A percentile compares a stretch with the other conserved stretches of the same genome.
These are phyloP conservation scores for Hirtodrosophila histrioides DNA, from an alignment of 2,888 invertebrate species.

Conservation along the genomic window DNA sequence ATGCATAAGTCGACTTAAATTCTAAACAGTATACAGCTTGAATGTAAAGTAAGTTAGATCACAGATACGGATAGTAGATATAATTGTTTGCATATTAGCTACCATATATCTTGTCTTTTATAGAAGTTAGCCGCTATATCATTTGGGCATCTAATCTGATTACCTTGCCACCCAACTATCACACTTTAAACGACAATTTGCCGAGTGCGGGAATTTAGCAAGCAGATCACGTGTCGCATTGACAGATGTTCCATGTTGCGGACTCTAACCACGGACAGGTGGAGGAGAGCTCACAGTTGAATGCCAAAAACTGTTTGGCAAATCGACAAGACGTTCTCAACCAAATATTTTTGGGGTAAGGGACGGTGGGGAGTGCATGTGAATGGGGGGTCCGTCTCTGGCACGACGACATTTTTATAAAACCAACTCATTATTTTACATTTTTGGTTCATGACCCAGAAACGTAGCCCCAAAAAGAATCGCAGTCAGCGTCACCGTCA, in stretches of 20 bases:
- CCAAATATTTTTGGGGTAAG: conserved; percentile 28
- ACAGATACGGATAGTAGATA: too few species aligned
- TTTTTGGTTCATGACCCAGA: conserved; percentile 77
- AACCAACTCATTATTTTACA: conserved; percentile 73
- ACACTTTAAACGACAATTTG: conserved; percentile 55
- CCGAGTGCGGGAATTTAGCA: conserved; percentile 39
- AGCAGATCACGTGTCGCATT: conserved; percentile 60
- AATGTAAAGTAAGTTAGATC: too few species aligned
- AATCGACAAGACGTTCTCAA: conserved; percentile 42
- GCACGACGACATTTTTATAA: conserved; percentile 40
- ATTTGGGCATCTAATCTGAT: conserved; percentile 56
- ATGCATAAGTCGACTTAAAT: too few species aligned
- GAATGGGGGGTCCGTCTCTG: conserved; percentile 4
- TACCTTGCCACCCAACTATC: conserved; percentile 60
- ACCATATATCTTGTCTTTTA: too few species aligned
- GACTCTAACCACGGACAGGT: conserved; percentile 33
- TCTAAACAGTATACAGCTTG: too few species aligned
- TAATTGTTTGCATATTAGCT: too few species aligned
- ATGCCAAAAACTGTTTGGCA: conserved; percentile 45
- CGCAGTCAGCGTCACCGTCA: conserved; percentile 10
- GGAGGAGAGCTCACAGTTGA: conserved; percentile 12
- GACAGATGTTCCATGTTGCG: conserved; percentile 55
- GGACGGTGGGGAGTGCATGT: conserved; percentile 3
- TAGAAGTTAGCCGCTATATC: conserved; percentile 31
- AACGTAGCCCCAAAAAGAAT: conserved; percentile 47